A percentile compares a stretch with the other conserved stretches of the same genome.
Evolutionary conservation across 1,140 invertebrate genomes (phyloP).

Genomic region (Macrobrachium rosenbergii): DNA sequence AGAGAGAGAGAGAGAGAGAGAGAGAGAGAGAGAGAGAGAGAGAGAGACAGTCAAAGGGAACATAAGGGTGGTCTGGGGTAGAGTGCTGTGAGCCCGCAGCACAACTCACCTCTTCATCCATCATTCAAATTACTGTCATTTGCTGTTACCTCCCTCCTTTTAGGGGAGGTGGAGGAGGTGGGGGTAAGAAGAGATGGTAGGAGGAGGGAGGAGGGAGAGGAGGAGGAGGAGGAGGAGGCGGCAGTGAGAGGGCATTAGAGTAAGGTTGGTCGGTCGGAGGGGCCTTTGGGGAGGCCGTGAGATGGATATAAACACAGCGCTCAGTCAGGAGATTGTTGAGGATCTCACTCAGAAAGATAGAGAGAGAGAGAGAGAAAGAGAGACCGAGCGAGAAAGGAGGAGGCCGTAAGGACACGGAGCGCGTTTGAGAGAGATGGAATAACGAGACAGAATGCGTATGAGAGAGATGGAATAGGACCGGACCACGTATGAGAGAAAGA

Average conservation of each 20-base stretch:
- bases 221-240: not conserved
- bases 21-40: not conserved
- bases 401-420: not conserved
- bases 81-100: not conserved
- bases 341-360: not conserved
- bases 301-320: not conserved
- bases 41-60: slow-evolving; percentile 6
- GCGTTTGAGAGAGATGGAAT: not conserved
- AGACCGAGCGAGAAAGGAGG: not conserved
- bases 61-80: not conserved
- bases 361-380: slow-evolving; percentile 3
- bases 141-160: no score
- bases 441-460: not conserved
- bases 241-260: not conserved
- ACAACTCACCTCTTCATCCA: not conserved
- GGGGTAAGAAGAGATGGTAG: slow-evolving; percentile 1
- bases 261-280: not conserved
- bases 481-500: no score
- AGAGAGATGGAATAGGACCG: not conserved
- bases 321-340: no score
- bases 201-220: not conserved
- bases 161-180: not conserved
- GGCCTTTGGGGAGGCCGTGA: not conserved
- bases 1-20: slow-evolving; percentile 6
- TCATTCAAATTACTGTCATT: no score